These are phyloP conservation scores for Archilochus colubris DNA, from an alignment of 2,113 vertebrate species.

Conservation along the genomic window DNA sequence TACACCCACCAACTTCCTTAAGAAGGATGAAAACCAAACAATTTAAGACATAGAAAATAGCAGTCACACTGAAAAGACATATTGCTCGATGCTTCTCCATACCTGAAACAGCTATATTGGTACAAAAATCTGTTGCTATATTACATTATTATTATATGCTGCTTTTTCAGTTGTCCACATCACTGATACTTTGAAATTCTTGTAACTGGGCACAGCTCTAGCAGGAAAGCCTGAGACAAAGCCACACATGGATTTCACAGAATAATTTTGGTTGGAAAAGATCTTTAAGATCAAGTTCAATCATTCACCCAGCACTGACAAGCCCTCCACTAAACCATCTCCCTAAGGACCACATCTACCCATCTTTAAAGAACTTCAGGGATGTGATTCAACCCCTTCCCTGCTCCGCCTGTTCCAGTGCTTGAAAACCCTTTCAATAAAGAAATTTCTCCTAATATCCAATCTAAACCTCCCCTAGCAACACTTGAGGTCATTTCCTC, in stretches of 20 bases:
- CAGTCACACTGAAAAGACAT: neutral
- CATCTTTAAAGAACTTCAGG: too few species aligned
- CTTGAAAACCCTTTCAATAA: too few species aligned
- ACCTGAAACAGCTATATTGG: neutral
- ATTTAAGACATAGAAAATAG: neutral
- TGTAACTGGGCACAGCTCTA: neutral
- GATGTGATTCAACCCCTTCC: too few species aligned
- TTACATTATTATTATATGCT: neutral
- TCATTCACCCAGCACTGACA: too few species aligned
- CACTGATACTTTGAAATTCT: neutral
- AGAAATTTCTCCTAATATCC: too few species aligned
- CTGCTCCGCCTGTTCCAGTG: too few species aligned
- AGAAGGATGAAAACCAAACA: neutral
- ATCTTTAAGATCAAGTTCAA: too few species aligned
- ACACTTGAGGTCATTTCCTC: too few species aligned
- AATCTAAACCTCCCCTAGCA: too few species aligned
- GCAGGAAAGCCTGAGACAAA: neutral
- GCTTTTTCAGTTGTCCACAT: neutral
- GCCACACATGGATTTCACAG: fast-evolving
- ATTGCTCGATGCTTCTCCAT: neutral
- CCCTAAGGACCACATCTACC: too few species aligned
- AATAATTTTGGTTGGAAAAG: too few species aligned
- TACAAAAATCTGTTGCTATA: neutral
- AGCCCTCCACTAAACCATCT: too few species aligned
- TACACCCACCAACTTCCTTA: neutral